Conservation (phyloP, 2,113 vertebrate species). For the Chloropsis cyanopogon region DNA sequence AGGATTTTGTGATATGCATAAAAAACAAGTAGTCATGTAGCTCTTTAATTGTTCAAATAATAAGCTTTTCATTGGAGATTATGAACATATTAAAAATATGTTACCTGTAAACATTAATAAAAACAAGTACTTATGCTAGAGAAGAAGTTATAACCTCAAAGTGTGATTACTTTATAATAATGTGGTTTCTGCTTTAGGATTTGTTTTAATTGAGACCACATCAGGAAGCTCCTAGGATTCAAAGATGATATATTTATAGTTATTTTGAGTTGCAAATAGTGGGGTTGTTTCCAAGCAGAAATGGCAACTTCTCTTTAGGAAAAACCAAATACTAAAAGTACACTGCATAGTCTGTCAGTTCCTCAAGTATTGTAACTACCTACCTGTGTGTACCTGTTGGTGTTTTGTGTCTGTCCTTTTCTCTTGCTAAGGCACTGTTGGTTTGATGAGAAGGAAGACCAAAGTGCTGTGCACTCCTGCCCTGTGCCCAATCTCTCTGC, state of each 20-base stretch:
- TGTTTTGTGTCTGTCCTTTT: not conserved
- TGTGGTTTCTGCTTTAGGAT: not conserved
- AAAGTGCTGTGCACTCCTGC: not conserved
- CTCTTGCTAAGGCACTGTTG: not conserved
- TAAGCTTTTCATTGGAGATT: not conserved
- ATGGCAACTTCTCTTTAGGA: not conserved
- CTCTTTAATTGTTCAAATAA: not conserved
- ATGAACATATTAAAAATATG: not conserved
- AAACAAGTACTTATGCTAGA: not conserved
- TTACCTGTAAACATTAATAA: not conserved
- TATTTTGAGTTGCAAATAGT: not conserved
- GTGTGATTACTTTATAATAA: not conserved
- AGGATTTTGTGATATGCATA: not conserved
- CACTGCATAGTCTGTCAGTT: not conserved
- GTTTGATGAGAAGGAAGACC: not conserved
- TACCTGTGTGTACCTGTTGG: not conserved
- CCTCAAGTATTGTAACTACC: not conserved
- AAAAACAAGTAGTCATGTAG: not conserved
- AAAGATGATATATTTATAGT: not conserved
- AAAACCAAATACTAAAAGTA: not conserved
- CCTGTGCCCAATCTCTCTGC: not conserved
- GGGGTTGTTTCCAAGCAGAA: not conserved
- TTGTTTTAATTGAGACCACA: not conserved
- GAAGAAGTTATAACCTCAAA: not conserved
- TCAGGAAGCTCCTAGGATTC: not conserved